phyloP scores from a whole-genome alignment of 2,797 vertebrate species.

The Gymnothorax reevesii region DNA sequence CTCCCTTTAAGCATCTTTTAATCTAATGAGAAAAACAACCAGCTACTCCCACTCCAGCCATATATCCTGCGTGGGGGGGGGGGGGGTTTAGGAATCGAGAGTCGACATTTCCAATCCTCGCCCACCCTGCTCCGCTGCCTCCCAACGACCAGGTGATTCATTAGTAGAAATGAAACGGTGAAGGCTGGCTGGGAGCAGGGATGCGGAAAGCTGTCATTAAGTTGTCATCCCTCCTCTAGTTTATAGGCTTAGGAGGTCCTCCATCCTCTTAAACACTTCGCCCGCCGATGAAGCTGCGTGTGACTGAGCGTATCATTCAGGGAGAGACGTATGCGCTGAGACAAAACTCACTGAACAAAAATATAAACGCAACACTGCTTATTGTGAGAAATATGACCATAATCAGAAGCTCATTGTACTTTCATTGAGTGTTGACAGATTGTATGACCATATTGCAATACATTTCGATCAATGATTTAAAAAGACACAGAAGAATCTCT shows the following conservation, averaged over 20 bases:
- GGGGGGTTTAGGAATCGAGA: not conserved
- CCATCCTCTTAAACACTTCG: not conserved
- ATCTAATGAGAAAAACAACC: not conserved
- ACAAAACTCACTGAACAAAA: too few species aligned
- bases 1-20: not conserved
- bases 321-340: not conserved
- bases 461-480: too few species aligned
- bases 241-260: not conserved
- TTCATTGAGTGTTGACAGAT: too few species aligned
- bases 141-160: not conserved
- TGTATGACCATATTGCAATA: too few species aligned
- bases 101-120: not conserved
- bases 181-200: not conserved
- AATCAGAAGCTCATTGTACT: too few species aligned
- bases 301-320: slow-evolving; percentile 6
- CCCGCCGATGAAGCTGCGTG: not conserved
- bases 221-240: not conserved
- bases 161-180: slow-evolving; percentile 2
- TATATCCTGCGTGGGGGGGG: not conserved
- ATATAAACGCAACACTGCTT: too few species aligned
- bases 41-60: not conserved
- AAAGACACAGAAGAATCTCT: too few species aligned
- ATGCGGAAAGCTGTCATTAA: not conserved
- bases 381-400: too few species aligned
- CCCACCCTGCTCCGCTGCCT: not conserved